Conservation (phyloP, 2,888 invertebrate species). For the Villa cingulata region DNA sequence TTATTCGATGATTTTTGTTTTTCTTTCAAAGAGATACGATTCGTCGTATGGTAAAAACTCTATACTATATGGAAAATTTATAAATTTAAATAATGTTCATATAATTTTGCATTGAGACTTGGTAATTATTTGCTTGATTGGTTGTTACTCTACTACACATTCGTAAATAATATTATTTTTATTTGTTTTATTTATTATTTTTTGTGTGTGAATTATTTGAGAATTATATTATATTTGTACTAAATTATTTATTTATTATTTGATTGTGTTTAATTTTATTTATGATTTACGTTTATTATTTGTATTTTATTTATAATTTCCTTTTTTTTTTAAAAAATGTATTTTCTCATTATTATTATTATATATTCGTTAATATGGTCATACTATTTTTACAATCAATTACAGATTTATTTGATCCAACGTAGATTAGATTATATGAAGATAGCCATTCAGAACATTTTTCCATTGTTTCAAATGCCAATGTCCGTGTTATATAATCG, state of each 20-base stretch:
- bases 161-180: no score
- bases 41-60: no score
- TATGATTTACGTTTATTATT: no score
- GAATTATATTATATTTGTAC: slow-evolving; percentile 3
- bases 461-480: slow-evolving; percentile 73
- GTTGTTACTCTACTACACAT: no score
- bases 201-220: no score
- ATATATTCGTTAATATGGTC: slow-evolving; percentile 13
- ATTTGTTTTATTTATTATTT: no score
- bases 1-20: no score
- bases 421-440: slow-evolving; percentile 62
- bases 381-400: slow-evolving; percentile 75
- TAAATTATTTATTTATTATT: neutral
- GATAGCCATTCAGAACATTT: slow-evolving; percentile 81
- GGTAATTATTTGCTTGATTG: no score
- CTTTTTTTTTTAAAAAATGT: neutral
- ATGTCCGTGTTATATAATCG: slow-evolving; percentile 71
- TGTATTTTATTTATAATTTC: neutral
- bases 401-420: slow-evolving; percentile 52
- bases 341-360: slow-evolving; percentile 7
- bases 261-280: neutral
- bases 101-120: no score
- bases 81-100: no score
- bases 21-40: no score
- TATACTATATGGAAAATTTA: no score